Evolutionary conservation across 1,140 invertebrate genomes (phyloP).

Genomic region (Hycleus phaleratus): DNA sequence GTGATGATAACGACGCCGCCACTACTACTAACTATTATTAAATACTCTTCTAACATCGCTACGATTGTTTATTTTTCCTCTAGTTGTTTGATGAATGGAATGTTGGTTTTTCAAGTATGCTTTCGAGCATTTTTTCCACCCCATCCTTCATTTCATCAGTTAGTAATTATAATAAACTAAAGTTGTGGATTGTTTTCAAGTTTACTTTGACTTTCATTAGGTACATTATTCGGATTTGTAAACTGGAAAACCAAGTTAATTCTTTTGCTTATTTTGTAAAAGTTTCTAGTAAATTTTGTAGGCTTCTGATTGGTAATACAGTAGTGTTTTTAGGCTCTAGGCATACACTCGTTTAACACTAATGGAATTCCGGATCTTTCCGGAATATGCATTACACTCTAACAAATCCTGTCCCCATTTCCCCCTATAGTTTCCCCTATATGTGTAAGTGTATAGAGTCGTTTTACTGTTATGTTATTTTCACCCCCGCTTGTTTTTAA

Average conservation of each 20-base stretch:
- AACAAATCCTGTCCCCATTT: not conserved
- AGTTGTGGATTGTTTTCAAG: too few relatives aligned
- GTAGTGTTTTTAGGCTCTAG: slow-evolving; percentile 11
- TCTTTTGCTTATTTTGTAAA: too few relatives aligned
- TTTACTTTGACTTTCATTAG: too few relatives aligned
- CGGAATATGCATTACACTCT: slow-evolving; percentile 18
- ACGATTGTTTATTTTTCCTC: too few relatives aligned
- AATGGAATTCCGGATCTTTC: slow-evolving; percentile 20
- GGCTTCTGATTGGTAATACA: slow-evolving; percentile 8
- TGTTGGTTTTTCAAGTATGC: too few relatives aligned
- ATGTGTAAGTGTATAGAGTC: not conserved
- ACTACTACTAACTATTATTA: not conserved
- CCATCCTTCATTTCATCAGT: too few relatives aligned
- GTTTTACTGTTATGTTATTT: not conserved
- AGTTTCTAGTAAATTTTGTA: not conserved
- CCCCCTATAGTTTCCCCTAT: not conserved
- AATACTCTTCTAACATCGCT: too few relatives aligned
- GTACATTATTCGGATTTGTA: too few relatives aligned
- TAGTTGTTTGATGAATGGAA: too few relatives aligned
- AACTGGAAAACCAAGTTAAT: too few relatives aligned
- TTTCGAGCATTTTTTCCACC: too few relatives aligned
- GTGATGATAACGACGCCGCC: not conserved
- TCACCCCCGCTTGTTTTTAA: not conserved
- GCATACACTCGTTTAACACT: slow-evolving; percentile 8
- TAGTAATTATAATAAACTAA: too few relatives aligned